Conservation (phyloP, 2,888 invertebrate genomes). For the Parapristionchus giblindavisi region DNA sequence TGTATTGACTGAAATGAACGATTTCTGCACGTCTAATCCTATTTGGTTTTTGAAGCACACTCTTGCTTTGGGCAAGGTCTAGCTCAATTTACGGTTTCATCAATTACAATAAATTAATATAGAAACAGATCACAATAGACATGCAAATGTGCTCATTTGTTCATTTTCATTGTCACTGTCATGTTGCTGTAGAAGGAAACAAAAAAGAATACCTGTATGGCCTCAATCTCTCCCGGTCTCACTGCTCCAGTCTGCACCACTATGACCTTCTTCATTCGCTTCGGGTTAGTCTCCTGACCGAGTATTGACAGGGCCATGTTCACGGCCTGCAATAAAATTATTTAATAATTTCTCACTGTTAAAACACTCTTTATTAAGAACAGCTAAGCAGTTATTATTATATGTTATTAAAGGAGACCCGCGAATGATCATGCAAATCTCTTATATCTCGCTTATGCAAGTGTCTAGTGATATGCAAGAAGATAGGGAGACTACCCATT, state of each 20-base stretch:
- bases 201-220: slow-evolving; percentile 2
- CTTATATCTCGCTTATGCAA: no score
- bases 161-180: no score
- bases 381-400: no score
- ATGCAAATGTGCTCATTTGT: no score
- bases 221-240: slow-evolving; percentile 17
- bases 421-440: no score
- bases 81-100: not conserved
- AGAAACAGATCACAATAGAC: no score
- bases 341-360: not conserved
- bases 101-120: not conserved
- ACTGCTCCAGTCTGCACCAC: slow-evolving; percentile 9
- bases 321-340: slow-evolving; percentile 7
- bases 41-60: no score
- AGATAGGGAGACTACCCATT: no score
- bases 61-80: not conserved
- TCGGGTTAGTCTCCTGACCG: not conserved
- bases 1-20: slow-evolving; percentile 22
- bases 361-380: not conserved
- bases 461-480: no score
- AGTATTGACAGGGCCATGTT: not conserved
- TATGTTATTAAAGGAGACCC: no score
- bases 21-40: not conserved
- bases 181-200: no score
- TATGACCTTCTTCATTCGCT: slow-evolving; percentile 26